phyloP scores from a whole-genome alignment of 2,113 vertebrate genomes.

The Oenanthe oenanthe region DNA sequence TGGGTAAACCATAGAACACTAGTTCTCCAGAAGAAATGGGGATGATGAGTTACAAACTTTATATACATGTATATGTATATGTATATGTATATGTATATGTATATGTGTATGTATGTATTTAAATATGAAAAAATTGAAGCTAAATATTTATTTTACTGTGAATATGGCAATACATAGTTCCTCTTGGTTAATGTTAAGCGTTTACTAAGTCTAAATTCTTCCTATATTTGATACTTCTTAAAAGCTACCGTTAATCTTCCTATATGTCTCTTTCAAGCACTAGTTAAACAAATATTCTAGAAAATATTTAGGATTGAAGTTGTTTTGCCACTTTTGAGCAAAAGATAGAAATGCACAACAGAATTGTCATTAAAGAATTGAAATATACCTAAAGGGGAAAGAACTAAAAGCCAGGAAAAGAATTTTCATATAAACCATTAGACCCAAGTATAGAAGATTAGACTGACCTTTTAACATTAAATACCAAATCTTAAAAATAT shows the following conservation, averaged over 20 bases:
- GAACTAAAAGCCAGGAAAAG: not conserved
- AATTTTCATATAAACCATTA: not conserved
- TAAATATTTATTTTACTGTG: not conserved
- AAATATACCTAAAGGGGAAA: not conserved
- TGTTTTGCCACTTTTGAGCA: not conserved
- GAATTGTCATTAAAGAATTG: not conserved
- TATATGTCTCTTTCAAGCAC: not conserved
- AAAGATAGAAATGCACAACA: not conserved
- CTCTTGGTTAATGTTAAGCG: not conserved
- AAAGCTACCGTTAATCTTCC: not conserved
- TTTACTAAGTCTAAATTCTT: not conserved
- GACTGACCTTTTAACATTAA: not conserved
- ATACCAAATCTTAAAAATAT: not conserved
- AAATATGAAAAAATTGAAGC: not conserved
- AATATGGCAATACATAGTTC: not conserved
- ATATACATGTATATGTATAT: rapidly evolving
- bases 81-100: rapidly evolving
- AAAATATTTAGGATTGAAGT: not conserved
- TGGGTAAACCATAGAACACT: not conserved
- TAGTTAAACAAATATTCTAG: not conserved
- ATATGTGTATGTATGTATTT: not conserved
- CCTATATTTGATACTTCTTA: not conserved
- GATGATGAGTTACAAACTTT: not conserved
- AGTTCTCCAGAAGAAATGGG: not conserved
- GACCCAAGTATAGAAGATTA: not conserved